Conservation (phyloP, 2,113 vertebrate species). For the Microcebus tavaratra region DNA sequence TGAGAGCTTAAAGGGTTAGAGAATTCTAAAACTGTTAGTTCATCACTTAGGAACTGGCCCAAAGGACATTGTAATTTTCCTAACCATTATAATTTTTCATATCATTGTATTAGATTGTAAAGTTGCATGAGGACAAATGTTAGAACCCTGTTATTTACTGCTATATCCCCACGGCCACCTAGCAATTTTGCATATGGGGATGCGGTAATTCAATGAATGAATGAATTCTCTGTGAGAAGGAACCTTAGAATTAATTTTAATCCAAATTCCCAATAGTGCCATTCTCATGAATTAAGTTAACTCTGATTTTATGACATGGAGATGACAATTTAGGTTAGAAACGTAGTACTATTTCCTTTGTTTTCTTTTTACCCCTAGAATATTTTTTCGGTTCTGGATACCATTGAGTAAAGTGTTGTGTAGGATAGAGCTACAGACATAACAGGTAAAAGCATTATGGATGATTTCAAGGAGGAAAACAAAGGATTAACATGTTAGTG, state of each 20-base stretch:
- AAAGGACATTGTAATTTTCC: background rate
- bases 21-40: background rate
- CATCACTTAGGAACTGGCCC: background rate
- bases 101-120: background rate
- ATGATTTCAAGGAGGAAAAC: background rate
- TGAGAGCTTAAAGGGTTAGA: background rate
- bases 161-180: background rate
- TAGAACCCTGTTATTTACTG: background rate
- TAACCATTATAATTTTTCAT: background rate
- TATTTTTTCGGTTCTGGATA: background rate
- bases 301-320: background rate
- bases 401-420: background rate
- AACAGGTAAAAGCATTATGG: background rate
- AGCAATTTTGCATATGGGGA: background rate
- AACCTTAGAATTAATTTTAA: constrained; percentile 9
- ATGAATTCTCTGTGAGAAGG: constrained; percentile 11
- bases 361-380: background rate
- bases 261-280: background rate
- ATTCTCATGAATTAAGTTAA: constrained; percentile 7
- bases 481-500: constrained; percentile 13
- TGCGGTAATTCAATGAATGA: background rate
- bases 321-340: constrained; percentile 16
- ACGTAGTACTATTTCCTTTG: background rate
- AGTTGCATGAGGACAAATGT: background rate
- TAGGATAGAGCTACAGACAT: background rate